These are phyloP conservation scores for Cricetomys ansorgei DNA, from an alignment of 2,113 vertebrate genomes.

Conservation along the genomic window DNA sequence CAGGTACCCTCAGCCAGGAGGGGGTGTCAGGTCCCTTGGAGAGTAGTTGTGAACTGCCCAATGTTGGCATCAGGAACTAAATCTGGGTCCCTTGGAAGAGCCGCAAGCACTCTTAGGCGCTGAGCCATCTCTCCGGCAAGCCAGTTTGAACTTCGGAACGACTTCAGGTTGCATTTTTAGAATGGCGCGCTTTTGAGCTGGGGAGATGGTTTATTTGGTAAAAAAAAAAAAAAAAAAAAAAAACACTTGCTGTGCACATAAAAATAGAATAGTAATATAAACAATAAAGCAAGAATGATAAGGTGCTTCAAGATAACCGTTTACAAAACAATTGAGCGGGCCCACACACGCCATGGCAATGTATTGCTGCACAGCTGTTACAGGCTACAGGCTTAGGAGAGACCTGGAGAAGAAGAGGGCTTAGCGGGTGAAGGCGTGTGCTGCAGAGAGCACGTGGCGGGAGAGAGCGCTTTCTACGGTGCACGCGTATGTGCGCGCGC, in stretches of 20 bases:
- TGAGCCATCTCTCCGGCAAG: too few species aligned
- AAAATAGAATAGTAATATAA: background rate
- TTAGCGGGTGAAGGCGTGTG: background rate
- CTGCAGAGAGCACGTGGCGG: fast-evolving
- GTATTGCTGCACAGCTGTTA: background rate
- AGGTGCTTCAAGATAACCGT: background rate
- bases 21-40: background rate
- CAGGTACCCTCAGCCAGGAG: background rate
- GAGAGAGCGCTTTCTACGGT: background rate
- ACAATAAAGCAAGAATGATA: background rate
- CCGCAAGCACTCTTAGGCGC: background rate
- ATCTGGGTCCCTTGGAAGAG: background rate
- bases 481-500: background rate
- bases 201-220: background rate
- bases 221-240: background rate
- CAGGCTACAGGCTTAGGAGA: background rate
- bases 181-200: background rate
- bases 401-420: too few species aligned
- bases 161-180: background rate
- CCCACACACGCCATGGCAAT: background rate
- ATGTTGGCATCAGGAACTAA: background rate
- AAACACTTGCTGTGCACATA: background rate
- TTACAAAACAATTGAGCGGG: background rate
- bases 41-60: background rate
- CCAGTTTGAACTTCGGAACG: background rate